phyloP scores from a whole-genome alignment of 2,888 invertebrate genomes.

The Elysia crispata region DNA sequence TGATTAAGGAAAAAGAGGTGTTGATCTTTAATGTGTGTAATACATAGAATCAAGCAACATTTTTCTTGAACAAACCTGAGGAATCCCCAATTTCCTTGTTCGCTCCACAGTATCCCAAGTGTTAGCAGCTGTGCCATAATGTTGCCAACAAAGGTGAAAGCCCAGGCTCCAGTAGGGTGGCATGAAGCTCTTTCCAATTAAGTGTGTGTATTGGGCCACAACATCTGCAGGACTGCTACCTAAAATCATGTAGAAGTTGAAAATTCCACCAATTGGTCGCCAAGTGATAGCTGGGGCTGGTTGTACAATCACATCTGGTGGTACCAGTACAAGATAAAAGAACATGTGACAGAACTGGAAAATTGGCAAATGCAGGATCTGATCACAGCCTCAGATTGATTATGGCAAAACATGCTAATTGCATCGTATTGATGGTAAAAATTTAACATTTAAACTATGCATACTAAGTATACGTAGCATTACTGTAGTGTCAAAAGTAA shows the following conservation, averaged over 20 bases:
- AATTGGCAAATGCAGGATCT: no score
- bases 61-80: conserved; percentile 63
- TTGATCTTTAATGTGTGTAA: no score
- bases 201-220: conserved; percentile 75
- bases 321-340: no score
- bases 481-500: no score
- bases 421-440: no score
- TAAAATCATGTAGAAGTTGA: conserved; percentile 87
- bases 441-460: no score
- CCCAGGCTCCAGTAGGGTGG: conserved; percentile 94
- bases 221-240: conserved; percentile 85
- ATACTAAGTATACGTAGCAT: no score
- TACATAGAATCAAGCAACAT: no score
- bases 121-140: conserved; percentile 68
- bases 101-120: conserved; percentile 69
- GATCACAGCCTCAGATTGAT: no score
- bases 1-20: no score
- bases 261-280: conserved; percentile 87
- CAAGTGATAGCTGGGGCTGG: conserved; percentile 90
- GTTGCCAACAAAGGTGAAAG: conserved; percentile 88
- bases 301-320: conserved; percentile 70
- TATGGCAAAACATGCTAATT: no score
- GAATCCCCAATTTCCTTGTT: conserved; percentile 69
- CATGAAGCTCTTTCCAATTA: conserved; percentile 86
- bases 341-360: no score